phyloP scores from a whole-genome alignment of 2,113 vertebrate species.

The Thamnaconus septentrionalis region DNA sequence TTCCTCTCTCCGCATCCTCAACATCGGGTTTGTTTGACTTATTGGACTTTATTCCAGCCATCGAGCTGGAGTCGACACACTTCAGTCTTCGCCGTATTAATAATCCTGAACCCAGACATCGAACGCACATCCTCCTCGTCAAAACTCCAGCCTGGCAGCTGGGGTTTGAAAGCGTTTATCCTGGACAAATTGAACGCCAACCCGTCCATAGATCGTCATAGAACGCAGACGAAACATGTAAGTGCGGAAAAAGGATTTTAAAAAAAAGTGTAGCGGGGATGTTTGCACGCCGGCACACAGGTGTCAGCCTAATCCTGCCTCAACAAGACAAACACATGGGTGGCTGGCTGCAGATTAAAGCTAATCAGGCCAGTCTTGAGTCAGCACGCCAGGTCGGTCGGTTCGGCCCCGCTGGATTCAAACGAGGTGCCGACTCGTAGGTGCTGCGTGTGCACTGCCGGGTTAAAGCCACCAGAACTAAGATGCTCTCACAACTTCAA shows the following conservation, averaged over 20 bases:
- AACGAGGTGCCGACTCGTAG: slow-evolving; percentile 50
- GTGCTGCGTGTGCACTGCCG: slow-evolving; percentile 8
- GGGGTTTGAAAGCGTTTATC: no score
- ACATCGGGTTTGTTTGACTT: no score
- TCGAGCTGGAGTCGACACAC: no score
- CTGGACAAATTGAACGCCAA: no score
- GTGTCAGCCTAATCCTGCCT: slow-evolving; percentile 46
- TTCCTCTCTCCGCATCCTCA: no score
- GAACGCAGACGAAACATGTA: no score
- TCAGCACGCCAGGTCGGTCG: slow-evolving; percentile 42
- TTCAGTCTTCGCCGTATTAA: no score
- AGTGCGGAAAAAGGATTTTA: slow-evolving; percentile 9
- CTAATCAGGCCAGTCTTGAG: slow-evolving; percentile 41
- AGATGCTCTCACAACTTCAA: slow-evolving; percentile 57
- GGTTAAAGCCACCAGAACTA: slow-evolving; percentile 66
- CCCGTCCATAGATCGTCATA: no score
- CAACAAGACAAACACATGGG: slow-evolving; percentile 39
- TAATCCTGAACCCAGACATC: no score
- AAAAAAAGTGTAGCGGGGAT: slow-evolving; percentile 15
- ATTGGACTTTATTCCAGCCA: no score
- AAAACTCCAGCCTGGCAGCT: no score
- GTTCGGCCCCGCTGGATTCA: slow-evolving; percentile 30
- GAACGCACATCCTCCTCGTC: no score
- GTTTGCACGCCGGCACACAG: slow-evolving; percentile 13
- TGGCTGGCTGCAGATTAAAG: slow-evolving; percentile 42